Conservation (phyloP, 1,140 invertebrate species). For the Vanessa atalanta region DNA sequence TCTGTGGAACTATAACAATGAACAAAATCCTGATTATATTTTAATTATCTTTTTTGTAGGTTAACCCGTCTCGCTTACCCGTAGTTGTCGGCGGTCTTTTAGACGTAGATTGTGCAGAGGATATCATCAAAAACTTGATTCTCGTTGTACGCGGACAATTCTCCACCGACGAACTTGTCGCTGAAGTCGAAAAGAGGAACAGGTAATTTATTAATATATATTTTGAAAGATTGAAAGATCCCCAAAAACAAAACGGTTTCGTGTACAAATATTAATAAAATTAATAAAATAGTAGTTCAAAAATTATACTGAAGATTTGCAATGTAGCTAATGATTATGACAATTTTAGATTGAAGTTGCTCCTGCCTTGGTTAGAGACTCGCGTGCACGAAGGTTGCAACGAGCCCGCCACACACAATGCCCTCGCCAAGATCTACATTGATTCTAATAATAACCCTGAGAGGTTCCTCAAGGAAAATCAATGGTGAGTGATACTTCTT, state of each 20-base stretch:
- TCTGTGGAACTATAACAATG: too few species aligned
- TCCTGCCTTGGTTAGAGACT: conserved; percentile 98
- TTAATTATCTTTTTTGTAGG: conserved; percentile 79
- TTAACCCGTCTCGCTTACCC: conserved; percentile 98
- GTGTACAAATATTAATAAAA: neutral
- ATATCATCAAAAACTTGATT: conserved; percentile 99
- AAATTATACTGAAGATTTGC: neutral
- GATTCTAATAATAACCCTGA: conserved; percentile 99
- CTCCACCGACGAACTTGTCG: conserved; percentile 99
- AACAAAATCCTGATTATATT: neutral
- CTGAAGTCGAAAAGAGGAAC: conserved; percentile 99
- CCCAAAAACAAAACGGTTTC: neutral
- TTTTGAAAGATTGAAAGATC: neutral
- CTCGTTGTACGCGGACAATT: conserved; percentile 98
- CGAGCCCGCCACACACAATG: conserved; percentile 99
- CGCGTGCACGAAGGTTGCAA: conserved; percentile 97
- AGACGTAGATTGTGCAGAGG: conserved; percentile 99
- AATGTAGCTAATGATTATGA: neutral
- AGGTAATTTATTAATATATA: conserved; percentile 75
- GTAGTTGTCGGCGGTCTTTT: conserved; percentile 98
- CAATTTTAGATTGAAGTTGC: conserved; percentile 87
- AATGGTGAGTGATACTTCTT: conserved; percentile 75
- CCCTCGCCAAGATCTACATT: conserved; percentile 99
- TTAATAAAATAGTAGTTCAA: neutral
- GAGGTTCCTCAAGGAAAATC: conserved; percentile 94